These are phyloP conservation scores for Myotis vivesi DNA, from an alignment of 2,797 vertebrate species.

Conservation along the genomic window DNA sequence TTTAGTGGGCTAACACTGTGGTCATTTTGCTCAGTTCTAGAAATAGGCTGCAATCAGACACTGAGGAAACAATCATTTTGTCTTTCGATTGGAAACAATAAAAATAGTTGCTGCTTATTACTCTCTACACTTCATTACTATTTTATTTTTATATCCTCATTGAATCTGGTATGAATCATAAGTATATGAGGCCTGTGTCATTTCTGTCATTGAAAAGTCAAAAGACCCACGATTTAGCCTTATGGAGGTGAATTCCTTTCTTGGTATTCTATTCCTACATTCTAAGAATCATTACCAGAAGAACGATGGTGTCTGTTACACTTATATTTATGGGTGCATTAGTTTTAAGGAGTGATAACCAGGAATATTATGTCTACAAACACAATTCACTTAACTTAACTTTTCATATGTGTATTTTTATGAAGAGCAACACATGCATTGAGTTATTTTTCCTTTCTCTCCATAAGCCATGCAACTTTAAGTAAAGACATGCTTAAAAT, in stretches of 20 bases:
- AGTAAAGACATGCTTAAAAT: not conserved
- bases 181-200: slow-evolving; percentile 48
- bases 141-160: slow-evolving; percentile 69
- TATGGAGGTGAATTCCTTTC: not conserved
- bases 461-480: not conserved
- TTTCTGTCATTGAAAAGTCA: slow-evolving; percentile 57
- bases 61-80: slow-evolving; percentile 69
- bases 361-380: not conserved
- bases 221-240: not conserved
- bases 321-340: not conserved
- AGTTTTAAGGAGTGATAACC: not conserved
- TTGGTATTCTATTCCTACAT: not conserved
- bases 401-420: not conserved
- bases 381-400: not conserved
- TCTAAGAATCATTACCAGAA: not conserved
- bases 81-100: slow-evolving; percentile 72
- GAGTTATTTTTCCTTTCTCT: not conserved
- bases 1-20: slow-evolving; percentile 49
- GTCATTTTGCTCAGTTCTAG: slow-evolving; percentile 63
- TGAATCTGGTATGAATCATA: slow-evolving; percentile 66
- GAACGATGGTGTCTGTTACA: not conserved
- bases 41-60: slow-evolving; percentile 77
- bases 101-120: slow-evolving; percentile 73
- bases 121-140: slow-evolving; percentile 60
- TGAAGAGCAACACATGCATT: not conserved